A percentile compares a stretch with the other conserved stretches of the same genome.
Conservation (phyloP, 2,797 vertebrate genomes). For the Parotocinclus haroldoi region DNA sequence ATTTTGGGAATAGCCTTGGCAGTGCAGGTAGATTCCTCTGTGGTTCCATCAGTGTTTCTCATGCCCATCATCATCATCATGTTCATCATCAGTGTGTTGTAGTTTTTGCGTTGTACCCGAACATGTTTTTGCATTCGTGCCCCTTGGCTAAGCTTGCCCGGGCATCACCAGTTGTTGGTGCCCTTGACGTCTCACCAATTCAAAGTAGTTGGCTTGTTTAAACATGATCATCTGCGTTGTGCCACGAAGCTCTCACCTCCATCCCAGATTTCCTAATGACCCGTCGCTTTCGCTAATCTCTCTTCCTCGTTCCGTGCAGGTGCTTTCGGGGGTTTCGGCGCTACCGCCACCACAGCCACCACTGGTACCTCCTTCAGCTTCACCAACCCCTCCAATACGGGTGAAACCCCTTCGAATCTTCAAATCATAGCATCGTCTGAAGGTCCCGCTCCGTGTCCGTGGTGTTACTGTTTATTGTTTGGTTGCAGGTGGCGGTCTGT, state of each 20-base stretch:
- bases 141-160: no score
- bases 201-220: no score
- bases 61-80: slow-evolving; percentile 25
- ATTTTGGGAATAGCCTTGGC: slow-evolving; percentile 96
- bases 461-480: not conserved
- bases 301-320: slow-evolving; percentile 61
- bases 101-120: not conserved
- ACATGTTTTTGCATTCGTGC: not conserved
- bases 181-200: no score
- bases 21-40: slow-evolving; percentile 87
- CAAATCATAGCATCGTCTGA: not conserved
- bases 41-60: not conserved
- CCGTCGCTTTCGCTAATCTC: no score
- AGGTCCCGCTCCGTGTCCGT: no score
- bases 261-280: no score
- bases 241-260: no score
- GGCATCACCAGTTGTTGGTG: no score
- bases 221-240: no score
- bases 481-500: slow-evolving; percentile 76
- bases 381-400: slow-evolving; percentile 79
- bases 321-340: slow-evolving; percentile 88
- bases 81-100: slow-evolving; percentile 9
- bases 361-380: slow-evolving; percentile 84
- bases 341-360: slow-evolving; percentile 76
- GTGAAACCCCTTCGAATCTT: slow-evolving; percentile 44